Evolutionary conservation across 2,113 vertebrate genomes (phyloP).

Genomic region (Seriola rivoliana): DNA sequence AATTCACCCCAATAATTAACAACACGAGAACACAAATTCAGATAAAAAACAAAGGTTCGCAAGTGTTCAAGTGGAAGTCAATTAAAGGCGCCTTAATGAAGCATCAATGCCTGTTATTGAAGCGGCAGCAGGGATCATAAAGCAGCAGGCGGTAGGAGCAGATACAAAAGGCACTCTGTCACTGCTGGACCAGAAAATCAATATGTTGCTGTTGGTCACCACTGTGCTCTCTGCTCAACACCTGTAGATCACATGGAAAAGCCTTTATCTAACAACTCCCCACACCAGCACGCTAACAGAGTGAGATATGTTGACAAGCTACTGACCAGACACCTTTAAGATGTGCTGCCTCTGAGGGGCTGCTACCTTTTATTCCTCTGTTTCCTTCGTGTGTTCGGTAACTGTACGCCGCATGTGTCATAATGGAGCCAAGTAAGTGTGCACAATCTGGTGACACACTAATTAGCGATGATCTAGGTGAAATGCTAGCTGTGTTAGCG

Average conservation of each 20-base stretch:
- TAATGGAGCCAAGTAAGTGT: constrained; percentile 50
- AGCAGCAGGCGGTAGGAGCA: constrained; percentile 48
- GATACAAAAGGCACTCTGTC: constrained; percentile 66
- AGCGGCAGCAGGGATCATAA: constrained; percentile 64
- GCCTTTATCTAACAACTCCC: constrained; percentile 52
- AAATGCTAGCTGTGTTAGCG: constrained; percentile 70
- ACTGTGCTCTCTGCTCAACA: constrained; percentile 59
- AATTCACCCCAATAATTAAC: constrained; percentile 48
- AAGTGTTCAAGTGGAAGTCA: constrained; percentile 67
- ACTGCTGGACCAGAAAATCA: constrained; percentile 70
- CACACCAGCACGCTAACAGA: constrained; percentile 32
- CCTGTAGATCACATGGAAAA: constrained; percentile 64
- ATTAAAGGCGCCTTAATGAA: constrained; percentile 69
- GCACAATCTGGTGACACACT: constrained; percentile 75
- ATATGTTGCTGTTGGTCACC: constrained; percentile 72
- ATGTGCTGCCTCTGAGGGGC: constrained; percentile 42
- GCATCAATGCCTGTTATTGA: constrained; percentile 62
- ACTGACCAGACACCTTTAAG: constrained; percentile 11
- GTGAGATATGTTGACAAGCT: constrained; percentile 36
- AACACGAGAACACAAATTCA: constrained; percentile 42
- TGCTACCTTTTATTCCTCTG: constrained; percentile 40
- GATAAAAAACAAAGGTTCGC: constrained; percentile 52
- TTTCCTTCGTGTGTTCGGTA: constrained; percentile 38
- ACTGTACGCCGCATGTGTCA: constrained; percentile 51
- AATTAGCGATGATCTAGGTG: constrained; percentile 79